A percentile compares a stretch with the other conserved stretches of the same genome.
phyloP scores from a whole-genome alignment of 2,113 vertebrate genomes.

The Pristiophorus japonicus region DNA sequence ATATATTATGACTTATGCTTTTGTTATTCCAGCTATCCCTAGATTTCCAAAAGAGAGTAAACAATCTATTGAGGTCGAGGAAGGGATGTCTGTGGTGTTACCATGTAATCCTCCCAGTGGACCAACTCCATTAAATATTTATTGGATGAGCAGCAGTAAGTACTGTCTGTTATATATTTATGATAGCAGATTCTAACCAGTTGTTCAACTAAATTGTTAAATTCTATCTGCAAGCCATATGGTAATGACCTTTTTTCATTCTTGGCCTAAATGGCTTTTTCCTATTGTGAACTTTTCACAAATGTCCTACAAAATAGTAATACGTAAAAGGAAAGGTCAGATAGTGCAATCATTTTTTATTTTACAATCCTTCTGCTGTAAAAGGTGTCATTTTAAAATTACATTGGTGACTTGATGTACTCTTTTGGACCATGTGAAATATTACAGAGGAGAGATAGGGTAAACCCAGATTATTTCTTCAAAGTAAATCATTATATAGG shows the following conservation, averaged over 20 bases:
- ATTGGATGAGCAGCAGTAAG: constrained; percentile 35
- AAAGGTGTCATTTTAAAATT: not conserved
- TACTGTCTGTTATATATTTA: not conserved
- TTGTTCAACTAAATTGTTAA: not conserved
- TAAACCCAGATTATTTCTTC: not conserved
- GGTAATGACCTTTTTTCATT: not conserved
- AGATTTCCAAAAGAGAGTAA: constrained; percentile 25
- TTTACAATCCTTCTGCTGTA: not conserved
- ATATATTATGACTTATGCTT: not conserved
- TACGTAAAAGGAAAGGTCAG: not conserved
- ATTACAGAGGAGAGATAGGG: not conserved
- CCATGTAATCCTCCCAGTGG: constrained; percentile 28
- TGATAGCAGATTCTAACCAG: not conserved
- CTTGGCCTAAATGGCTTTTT: not conserved
- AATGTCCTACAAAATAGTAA: not conserved
- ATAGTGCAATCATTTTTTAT: not conserved
- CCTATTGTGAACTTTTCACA: not conserved
- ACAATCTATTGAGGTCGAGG: not conserved
- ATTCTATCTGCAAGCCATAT: not conserved
- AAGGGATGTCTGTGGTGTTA: constrained; percentile 8
- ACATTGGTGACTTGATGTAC: not conserved
- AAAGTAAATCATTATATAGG: not conserved
- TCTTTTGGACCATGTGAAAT: not conserved
- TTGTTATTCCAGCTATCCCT: constrained; percentile 15
- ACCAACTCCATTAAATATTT: constrained; percentile 26